Conservation (phyloP, 2,888 invertebrate species). For the Cantharis nigra region DNA sequence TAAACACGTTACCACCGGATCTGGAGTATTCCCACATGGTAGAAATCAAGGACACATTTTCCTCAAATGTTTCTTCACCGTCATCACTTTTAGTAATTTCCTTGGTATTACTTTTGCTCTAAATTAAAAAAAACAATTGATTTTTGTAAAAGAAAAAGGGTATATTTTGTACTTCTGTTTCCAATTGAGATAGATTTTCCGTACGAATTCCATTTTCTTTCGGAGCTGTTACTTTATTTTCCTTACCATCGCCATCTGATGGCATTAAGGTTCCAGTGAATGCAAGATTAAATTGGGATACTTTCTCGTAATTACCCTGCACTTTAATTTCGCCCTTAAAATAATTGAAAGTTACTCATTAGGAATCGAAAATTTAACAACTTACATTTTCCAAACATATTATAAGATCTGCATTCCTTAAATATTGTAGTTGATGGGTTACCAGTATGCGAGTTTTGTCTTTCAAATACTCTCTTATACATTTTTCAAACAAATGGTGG, state of each 20-base stretch:
- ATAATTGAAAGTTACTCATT: neutral
- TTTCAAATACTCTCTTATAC: constrained; percentile 62
- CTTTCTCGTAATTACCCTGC: constrained; percentile 64
- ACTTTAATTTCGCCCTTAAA: constrained; percentile 61
- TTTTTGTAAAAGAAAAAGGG: neutral
- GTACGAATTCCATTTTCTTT: neutral
- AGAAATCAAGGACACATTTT: constrained; percentile 32
- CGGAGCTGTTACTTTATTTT: neutral
- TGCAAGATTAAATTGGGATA: constrained; percentile 63
- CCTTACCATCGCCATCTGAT: neutral
- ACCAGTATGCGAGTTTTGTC: constrained; percentile 66
- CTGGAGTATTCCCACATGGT: constrained; percentile 31
- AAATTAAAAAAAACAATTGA: neutral
- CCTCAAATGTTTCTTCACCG: constrained; percentile 5
- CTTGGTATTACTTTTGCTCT: neutral
- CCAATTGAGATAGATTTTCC: neutral
- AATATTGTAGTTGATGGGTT: constrained; percentile 71
- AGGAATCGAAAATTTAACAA: neutral
- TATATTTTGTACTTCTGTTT: constrained; percentile 1
- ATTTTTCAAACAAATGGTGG: constrained; percentile 70
- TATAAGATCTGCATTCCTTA: constrained; percentile 61
- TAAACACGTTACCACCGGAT: constrained; percentile 30
- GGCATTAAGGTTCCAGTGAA: constrained; percentile 59
- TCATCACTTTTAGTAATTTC: neutral
- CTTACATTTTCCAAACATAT: constrained; percentile 57